Evolutionary conservation across 2,888 invertebrate genomes (phyloP), one percentile per base, ranked within the genome.

Genomic region (Priocnemis perturbator): DNA sequence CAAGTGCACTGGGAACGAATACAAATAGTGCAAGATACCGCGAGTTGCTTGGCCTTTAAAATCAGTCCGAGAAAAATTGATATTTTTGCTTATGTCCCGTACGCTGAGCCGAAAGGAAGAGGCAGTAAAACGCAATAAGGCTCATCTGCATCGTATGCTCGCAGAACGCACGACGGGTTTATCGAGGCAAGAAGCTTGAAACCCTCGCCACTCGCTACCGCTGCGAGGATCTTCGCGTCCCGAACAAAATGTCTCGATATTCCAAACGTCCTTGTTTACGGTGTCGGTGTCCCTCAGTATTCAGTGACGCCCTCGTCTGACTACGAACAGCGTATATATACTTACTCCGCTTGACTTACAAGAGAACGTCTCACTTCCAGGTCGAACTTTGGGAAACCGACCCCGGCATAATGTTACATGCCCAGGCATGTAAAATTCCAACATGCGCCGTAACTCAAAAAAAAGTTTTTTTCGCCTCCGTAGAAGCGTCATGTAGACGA

Each of bases 121-220:
- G 50, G 63, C 69, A 74, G 66, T 73, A 75, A 75, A 75, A 71
- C 30, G 68, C 68, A 70, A 79, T 75, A 77, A 79, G 77, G 67
- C 74, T 73, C 68, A 66, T 68, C 65, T 55, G 57, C 59, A 60
- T 57, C 56, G 30, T 50, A 37, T 50, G 50, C 19, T 50, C 50
- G n/a, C 17, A 11, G 17, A 50, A 9, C 50, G 55, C 58, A 50
- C 59, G 52, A 26, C 53, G 50, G 61, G 71, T 78, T 69, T 63
- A 71, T 76, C 69, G 37, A 50, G 59, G 19, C 37, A 45, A n/a
- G 20, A 65, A 68, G n/a, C 48, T 48, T 21, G 65, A 67, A 53
- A 69, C 60, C 69, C 65, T 57, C 57, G 53, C 37, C 23, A 37
- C 60, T 66, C 17, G 62, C 47, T 55, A 56, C 48, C 56, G 47